A percentile compares a stretch with the other conserved stretches of the same genome.
These are phyloP conservation scores for Vireo altiloquus DNA, from an alignment of 2,113 vertebrate genomes.

Conservation along the genomic window DNA sequence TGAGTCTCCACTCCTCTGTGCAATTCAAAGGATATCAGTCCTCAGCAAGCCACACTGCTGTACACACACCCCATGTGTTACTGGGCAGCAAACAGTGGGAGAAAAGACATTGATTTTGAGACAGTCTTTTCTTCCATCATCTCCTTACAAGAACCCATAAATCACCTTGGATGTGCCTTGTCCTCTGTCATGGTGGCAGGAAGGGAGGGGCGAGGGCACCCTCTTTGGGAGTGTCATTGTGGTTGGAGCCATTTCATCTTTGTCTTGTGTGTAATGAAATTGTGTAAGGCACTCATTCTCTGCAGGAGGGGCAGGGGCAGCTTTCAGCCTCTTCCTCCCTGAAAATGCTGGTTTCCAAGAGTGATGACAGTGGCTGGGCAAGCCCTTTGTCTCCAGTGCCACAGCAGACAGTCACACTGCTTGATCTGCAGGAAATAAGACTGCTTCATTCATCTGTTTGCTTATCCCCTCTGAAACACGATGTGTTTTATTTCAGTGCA, in stretches of 20 bases:
- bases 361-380: constrained; percentile 20
- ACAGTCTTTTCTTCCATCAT: background rate
- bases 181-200: background rate
- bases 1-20: background rate
- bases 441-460: constrained; percentile 36
- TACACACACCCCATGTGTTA: rapidly evolving
- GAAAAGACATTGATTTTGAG: background rate
- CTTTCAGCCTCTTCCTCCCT: constrained; percentile 13
- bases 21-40: background rate
- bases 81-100: background rate
- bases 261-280: background rate
- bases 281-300: background rate
- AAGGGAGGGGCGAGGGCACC: background rate
- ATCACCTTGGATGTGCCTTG: background rate
- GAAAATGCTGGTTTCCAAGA: constrained; percentile 9
- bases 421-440: constrained; percentile 18
- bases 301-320: background rate
- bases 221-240: background rate
- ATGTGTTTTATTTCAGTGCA: constrained; percentile 42
- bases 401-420: background rate
- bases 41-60: background rate
- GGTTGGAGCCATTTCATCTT: constrained; percentile 6
- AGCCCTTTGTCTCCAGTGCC: background rate
- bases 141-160: background rate
- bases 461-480: background rate